Percentiles rank a stretch among this genome's conserved stretches.
Evolutionary conservation across 2,113 vertebrate genomes (phyloP).

Genomic region (Heloderma charlesbogerti): DNA sequence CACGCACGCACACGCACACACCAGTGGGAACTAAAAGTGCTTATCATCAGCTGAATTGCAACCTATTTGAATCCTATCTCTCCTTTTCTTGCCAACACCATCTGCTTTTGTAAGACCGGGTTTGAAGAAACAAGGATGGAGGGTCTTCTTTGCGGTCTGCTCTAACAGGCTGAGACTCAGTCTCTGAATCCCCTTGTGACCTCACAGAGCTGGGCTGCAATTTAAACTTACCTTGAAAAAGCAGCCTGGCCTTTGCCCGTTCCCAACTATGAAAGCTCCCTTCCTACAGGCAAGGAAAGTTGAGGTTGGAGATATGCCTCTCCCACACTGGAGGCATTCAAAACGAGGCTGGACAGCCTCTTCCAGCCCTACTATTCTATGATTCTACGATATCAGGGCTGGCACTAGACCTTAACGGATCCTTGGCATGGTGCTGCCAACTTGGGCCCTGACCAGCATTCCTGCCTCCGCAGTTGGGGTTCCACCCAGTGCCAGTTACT

Average conservation of each 20-base stretch:
- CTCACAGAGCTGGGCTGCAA: background rate
- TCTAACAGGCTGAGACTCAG: background rate
- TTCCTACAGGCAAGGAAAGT: background rate
- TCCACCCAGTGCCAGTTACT: too few species aligned
- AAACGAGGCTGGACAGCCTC: too few species aligned
- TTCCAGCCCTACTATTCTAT: too few species aligned
- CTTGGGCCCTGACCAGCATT: background rate
- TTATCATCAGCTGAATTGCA: background rate
- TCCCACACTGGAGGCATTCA: too few species aligned
- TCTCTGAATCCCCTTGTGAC: background rate
- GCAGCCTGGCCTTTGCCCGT: background rate
- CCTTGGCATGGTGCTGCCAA: background rate
- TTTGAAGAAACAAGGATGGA: background rate
- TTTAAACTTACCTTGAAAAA: background rate
- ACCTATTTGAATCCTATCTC: background rate
- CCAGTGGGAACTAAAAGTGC: background rate
- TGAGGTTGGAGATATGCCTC: background rate
- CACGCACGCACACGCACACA: background rate
- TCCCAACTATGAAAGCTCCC: background rate
- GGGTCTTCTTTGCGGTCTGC: background rate
- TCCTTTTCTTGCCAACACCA: background rate
- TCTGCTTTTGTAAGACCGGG: background rate
- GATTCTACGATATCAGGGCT: too few species aligned
- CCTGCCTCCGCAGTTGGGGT: too few species aligned
- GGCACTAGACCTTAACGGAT: background rate